These are phyloP conservation scores for Acronicta alni DNA, from an alignment of 2,888 invertebrate species.

Conservation along the genomic window DNA sequence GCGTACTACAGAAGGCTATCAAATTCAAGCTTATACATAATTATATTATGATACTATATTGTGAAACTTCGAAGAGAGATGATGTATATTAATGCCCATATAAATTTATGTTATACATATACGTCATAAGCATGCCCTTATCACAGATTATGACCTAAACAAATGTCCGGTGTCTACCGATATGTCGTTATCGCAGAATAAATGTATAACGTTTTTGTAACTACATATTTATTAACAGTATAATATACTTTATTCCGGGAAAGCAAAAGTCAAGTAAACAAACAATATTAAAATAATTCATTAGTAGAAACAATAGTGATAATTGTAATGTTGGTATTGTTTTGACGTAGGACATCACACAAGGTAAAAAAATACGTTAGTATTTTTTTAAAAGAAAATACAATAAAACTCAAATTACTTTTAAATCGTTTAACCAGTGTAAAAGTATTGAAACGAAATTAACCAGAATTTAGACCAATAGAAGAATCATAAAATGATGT, in stretches of 20 bases:
- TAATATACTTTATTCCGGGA: not conserved
- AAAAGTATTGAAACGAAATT: too few species aligned
- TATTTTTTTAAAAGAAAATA: too few species aligned
- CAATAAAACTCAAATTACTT: too few species aligned
- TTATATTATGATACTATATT: constrained; percentile 54
- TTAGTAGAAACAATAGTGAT: too few species aligned
- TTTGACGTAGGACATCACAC: too few species aligned
- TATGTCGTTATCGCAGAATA: constrained; percentile 75
- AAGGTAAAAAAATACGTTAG: too few species aligned
- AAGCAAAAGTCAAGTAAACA: not conserved
- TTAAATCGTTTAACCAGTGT: too few species aligned
- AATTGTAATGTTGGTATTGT: too few species aligned
- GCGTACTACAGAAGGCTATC: constrained; percentile 86
- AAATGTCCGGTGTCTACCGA: constrained; percentile 79
- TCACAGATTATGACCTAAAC: constrained; percentile 86
- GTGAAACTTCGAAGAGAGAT: constrained; percentile 71
- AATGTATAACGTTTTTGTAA: constrained; percentile 39
- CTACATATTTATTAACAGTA: not conserved
- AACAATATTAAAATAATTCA: not conserved
- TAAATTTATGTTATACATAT: constrained; percentile 65
- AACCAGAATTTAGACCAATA: too few species aligned
- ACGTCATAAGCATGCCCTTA: constrained; percentile 86
- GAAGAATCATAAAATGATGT: too few species aligned
- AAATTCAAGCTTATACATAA: constrained; percentile 83
- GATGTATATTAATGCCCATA: constrained; percentile 51